Evolutionary conservation across 1,140 invertebrate species (phyloP).

Genomic region (Eufriesea mexicana): DNA sequence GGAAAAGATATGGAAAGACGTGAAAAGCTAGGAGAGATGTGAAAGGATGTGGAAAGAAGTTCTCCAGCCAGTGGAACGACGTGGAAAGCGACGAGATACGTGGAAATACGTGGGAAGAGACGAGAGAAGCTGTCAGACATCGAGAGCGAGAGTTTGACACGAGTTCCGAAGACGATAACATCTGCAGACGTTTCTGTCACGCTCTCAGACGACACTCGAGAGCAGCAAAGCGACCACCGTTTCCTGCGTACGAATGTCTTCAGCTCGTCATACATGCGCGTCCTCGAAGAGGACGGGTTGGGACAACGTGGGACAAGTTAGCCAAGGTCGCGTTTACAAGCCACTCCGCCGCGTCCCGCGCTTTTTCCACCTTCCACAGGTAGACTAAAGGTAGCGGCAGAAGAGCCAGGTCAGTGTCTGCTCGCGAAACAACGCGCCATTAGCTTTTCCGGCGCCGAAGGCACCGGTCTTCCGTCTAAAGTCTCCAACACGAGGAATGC

Average conservation of each 20-base stretch:
- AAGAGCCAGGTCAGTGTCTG: neutral
- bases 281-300: slow-evolving; percentile 53
- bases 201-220: slow-evolving; percentile 48
- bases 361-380: slow-evolving; percentile 10
- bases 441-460: neutral
- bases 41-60: too few relatives aligned
- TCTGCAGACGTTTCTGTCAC: slow-evolving; percentile 71
- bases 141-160: slow-evolving; percentile 53
- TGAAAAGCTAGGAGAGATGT: too few relatives aligned
- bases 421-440: slow-evolving; percentile 3
- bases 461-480: neutral
- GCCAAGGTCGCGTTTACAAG: slow-evolving; percentile 48
- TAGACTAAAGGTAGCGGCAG: neutral
- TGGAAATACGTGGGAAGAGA: slow-evolving; percentile 31
- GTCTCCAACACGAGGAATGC: neutral
- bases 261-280: slow-evolving; percentile 29
- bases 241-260: slow-evolving; percentile 34
- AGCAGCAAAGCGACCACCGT: neutral
- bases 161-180: slow-evolving; percentile 67
- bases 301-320: slow-evolving; percentile 38
- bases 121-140: slow-evolving; percentile 9
- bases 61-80: too few relatives aligned
- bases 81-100: neutral
- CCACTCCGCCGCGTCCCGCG: neutral
- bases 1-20: too few relatives aligned